phyloP scores from a whole-genome alignment of 2,113 vertebrate genomes.

The Axis porcinus region DNA sequence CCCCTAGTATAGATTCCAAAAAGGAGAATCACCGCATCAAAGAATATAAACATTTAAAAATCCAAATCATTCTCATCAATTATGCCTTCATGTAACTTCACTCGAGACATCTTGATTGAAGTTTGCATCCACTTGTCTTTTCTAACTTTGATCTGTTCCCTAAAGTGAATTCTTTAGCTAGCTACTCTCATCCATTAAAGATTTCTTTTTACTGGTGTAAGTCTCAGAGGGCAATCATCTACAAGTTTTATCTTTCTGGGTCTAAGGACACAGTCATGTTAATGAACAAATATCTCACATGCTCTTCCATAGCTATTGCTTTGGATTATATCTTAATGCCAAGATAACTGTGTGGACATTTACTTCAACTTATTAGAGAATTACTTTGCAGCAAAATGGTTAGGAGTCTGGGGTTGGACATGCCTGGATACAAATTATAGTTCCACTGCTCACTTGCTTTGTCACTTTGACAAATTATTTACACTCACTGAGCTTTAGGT shows the following conservation, averaged over 20 bases:
- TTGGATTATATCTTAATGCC: not conserved
- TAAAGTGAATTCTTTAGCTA: slow-evolving; percentile 25
- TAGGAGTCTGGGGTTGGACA: not conserved
- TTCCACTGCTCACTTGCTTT: not conserved
- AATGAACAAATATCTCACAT: not conserved
- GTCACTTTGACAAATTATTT: not conserved
- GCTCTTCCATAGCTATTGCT: not conserved
- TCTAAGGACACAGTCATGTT: not conserved
- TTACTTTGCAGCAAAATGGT: no score
- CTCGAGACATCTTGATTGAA: slow-evolving; percentile 26
- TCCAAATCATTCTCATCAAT: not conserved
- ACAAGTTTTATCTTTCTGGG: not conserved
- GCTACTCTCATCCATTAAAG: slow-evolving; percentile 20
- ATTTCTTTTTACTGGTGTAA: not conserved
- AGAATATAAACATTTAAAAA: slow-evolving; percentile 29
- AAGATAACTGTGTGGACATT: not conserved
- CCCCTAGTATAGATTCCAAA: not conserved
- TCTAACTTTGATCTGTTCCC: slow-evolving; percentile 45
- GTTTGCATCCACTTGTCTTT: not conserved
- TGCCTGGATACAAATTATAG: not conserved
- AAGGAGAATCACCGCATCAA: slow-evolving; percentile 14
- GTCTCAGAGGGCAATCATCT: not conserved
- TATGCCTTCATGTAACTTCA: not conserved
- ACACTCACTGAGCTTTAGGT: not conserved
- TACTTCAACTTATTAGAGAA: not conserved